Evolutionary conservation across 2,113 vertebrate genomes (phyloP).

Genomic region (Sinocyclocheilus anshuiensis): DNA sequence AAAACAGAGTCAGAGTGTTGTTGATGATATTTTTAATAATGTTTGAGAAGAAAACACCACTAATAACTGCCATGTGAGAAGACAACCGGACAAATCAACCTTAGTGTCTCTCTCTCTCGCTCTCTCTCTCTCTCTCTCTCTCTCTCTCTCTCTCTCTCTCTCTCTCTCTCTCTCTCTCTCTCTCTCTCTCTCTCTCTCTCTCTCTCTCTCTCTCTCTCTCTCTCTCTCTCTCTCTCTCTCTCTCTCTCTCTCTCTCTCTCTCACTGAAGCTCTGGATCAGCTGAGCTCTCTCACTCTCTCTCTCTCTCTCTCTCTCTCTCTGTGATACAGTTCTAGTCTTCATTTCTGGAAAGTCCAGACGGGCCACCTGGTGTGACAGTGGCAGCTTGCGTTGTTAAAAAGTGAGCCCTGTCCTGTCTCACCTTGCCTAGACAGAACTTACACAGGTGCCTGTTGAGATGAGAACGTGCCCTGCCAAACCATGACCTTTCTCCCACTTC

Average conservation of each 20-base stretch:
- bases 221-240: too few relatives aligned
- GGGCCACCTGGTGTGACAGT: constrained; percentile 17
- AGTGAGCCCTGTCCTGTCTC: constrained; percentile 27
- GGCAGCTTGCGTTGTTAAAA: constrained; percentile 16
- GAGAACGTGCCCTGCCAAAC: constrained; percentile 13
- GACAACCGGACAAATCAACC: not conserved
- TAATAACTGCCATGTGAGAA: not conserved
- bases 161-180: too few relatives aligned
- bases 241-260: too few relatives aligned
- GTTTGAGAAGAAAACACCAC: not conserved
- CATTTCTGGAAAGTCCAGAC: constrained; percentile 19
- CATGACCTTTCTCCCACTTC: not conserved
- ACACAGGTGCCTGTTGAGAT: constrained; percentile 17
- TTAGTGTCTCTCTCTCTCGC: not conserved
- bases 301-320: too few relatives aligned
- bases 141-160: too few relatives aligned
- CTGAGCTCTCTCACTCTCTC: too few relatives aligned
- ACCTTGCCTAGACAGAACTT: constrained; percentile 35
- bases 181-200: too few relatives aligned
- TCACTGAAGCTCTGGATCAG: too few relatives aligned
- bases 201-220: too few relatives aligned
- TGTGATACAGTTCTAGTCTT: not conserved
- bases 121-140: too few relatives aligned
- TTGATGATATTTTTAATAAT: too few relatives aligned
- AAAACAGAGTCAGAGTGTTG: too few relatives aligned